phyloP scores from a whole-genome alignment of 2,888 invertebrate genomes.

The Cenopis cana region DNA sequence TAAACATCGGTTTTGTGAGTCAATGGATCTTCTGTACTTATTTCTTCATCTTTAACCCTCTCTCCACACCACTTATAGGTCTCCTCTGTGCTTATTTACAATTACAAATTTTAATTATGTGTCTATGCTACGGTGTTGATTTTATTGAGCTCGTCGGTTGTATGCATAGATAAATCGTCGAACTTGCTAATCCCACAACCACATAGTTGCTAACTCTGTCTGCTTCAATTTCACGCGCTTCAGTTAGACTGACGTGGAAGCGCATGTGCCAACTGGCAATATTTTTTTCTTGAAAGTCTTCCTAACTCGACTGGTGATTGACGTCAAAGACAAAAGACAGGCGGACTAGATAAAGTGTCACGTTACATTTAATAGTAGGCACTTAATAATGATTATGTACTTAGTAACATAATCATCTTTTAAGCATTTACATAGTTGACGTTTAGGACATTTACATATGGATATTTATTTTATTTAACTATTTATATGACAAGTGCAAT shows the following conservation, averaged over 20 bases:
- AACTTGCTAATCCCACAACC: not conserved
- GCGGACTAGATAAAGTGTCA: not conserved
- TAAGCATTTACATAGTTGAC: too few species aligned
- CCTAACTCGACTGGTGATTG: conserved; percentile 26
- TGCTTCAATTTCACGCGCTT: conserved; percentile 24
- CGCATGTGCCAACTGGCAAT: conserved; percentile 30
- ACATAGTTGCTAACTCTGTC: not conserved
- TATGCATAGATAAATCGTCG: not conserved
- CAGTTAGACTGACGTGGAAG: conserved; percentile 19
- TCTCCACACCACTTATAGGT: too few species aligned
- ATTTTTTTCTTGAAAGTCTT: conserved; percentile 10
- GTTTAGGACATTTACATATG: too few species aligned
- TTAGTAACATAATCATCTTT: too few species aligned
- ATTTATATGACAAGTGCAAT: too few species aligned
- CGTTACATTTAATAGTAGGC: conserved; percentile 9
- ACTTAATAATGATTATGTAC: not conserved
- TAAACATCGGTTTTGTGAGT: too few species aligned
- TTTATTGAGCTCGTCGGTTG: not conserved
- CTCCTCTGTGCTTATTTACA: too few species aligned
- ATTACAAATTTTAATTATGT: not conserved
- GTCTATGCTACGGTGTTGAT: not conserved
- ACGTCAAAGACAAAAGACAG: conserved; percentile 18
- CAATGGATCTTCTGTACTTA: too few species aligned
- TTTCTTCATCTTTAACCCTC: too few species aligned
- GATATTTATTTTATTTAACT: too few species aligned